phyloP scores from a whole-genome alignment of 2,113 vertebrate species.

The Muntiacus muntjak region DNA sequence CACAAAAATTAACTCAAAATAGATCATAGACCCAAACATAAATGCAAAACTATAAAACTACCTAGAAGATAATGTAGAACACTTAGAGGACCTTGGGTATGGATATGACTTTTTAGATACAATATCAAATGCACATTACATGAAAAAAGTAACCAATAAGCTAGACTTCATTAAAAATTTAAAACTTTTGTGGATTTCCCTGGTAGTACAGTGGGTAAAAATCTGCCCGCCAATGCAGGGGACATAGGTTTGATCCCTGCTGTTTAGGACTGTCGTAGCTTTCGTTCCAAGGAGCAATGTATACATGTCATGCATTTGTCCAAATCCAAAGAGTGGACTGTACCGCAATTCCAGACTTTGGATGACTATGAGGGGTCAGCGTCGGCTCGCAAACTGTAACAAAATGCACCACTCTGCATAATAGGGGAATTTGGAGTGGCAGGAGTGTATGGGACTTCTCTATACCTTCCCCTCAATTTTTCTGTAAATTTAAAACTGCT shows the following conservation, averaged over 20 bases:
- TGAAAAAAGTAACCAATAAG: background rate
- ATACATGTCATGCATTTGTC: background rate
- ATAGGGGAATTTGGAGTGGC: background rate
- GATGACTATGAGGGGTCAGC: accelerated
- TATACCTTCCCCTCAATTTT: background rate
- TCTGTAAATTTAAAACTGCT: background rate
- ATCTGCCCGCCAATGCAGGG: background rate
- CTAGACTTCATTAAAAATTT: background rate
- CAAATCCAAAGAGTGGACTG: accelerated
- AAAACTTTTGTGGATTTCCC: background rate
- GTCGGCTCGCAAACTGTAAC: background rate
- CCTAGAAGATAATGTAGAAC: background rate
- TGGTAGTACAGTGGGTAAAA: background rate
- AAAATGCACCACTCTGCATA: too few species aligned
- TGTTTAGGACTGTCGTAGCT: background rate
- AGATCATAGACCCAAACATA: background rate
- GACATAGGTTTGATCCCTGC: background rate
- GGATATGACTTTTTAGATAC: background rate
- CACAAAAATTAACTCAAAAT: background rate
- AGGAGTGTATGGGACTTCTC: background rate
- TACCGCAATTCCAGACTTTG: background rate
- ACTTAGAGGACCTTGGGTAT: background rate
- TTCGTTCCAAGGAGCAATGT: background rate
- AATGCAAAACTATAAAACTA: background rate
- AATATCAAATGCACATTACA: background rate